phyloP scores from a whole-genome alignment of 2,797 vertebrate genomes.

The Phoebastria nigripes region DNA sequence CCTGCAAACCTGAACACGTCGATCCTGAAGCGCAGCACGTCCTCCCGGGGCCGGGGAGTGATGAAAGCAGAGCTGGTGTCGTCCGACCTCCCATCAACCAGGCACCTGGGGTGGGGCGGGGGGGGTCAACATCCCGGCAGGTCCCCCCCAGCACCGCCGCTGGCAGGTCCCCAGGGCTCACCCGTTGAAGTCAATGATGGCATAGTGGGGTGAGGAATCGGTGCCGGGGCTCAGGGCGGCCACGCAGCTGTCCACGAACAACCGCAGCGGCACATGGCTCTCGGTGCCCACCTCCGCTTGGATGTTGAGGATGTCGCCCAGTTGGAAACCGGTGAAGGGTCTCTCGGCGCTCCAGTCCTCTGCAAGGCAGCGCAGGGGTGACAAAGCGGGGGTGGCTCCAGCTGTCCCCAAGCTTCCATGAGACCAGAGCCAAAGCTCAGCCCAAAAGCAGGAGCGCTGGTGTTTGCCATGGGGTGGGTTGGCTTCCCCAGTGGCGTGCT shows the following conservation, averaged over 20 bases:
- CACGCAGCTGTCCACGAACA: constrained; percentile 42
- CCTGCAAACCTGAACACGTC: constrained; percentile 38
- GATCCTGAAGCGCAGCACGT: constrained; percentile 30
- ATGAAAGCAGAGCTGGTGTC: constrained; percentile 53
- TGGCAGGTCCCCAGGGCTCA: rapidly evolving
- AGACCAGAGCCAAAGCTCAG: background rate
- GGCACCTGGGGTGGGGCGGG: background rate
- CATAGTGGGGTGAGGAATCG: background rate
- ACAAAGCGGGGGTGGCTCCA: background rate
- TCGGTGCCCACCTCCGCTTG: constrained; percentile 15
- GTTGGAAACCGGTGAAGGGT: background rate
- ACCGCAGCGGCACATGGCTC: constrained; percentile 24
- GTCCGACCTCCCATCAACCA: constrained; percentile 31
- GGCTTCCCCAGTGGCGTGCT: background rate
- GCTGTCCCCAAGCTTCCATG: rapidly evolving
- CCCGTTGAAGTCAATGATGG: constrained; percentile 38
- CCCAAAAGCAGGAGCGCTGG: background rate
- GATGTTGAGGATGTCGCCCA: constrained; percentile 41
- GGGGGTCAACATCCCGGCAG: rapidly evolving
- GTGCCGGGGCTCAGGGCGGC: constrained; percentile 3
- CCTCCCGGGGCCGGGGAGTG: constrained; percentile 14
- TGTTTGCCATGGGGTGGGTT: background rate
- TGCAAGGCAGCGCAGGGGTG: background rate
- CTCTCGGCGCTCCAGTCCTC: constrained; percentile 40
- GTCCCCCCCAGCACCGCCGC: rapidly evolving